Conservation (phyloP, 2,888 invertebrate species). For the Himalopsyche kuldschensis region DNA sequence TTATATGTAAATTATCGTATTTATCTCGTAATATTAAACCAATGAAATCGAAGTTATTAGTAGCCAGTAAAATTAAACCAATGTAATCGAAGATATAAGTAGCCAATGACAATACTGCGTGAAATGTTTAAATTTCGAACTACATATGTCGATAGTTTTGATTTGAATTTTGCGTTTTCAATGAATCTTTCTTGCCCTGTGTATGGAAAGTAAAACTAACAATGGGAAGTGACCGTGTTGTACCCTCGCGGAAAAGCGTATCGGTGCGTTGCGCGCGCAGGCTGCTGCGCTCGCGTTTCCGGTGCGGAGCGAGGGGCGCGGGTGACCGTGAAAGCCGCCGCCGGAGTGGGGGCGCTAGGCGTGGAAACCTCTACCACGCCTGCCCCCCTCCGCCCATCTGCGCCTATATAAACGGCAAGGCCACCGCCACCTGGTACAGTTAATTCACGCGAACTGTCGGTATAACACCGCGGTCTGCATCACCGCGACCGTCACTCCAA, state of each 20-base stretch:
- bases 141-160: no score
- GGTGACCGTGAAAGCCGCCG: slow-evolving; percentile 17
- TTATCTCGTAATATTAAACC: no score
- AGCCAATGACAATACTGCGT: neutral
- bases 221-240: neutral
- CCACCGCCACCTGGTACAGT: slow-evolving; percentile 53
- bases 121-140: neutral
- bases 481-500: slow-evolving; percentile 45
- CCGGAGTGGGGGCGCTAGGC: slow-evolving; percentile 28
- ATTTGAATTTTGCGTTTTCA: no score
- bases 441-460: slow-evolving; percentile 48
- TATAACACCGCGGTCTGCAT: slow-evolving; percentile 45
- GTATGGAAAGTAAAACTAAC: neutral
- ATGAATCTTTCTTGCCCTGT: no score
- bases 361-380: slow-evolving; percentile 40
- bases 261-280: neutral
- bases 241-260: slow-evolving; percentile 3
- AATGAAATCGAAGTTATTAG: no score
- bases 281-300: neutral
- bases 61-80: no score
- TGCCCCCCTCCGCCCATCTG: slow-evolving; percentile 48
- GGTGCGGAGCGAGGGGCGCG: slow-evolving; percentile 4
- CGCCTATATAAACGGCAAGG: slow-evolving; percentile 59
- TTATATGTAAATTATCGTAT: no score
- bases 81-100: no score